Percentiles rank a stretch among this genome's conserved stretches.
phyloP scores from a whole-genome alignment of 2,113 vertebrate genomes.

The Mesitornis unicolor region DNA sequence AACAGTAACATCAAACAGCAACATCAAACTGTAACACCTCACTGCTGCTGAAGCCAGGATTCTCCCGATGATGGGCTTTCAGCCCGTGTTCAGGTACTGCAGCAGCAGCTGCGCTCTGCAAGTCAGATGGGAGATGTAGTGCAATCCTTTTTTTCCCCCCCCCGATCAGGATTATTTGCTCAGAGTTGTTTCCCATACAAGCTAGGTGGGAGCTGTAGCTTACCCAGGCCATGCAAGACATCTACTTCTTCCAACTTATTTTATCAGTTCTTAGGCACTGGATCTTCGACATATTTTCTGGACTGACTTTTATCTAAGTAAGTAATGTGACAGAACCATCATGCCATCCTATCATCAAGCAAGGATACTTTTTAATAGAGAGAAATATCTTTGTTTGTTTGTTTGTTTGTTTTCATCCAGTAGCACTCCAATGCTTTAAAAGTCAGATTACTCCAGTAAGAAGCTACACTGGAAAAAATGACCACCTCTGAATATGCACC shows the following conservation, averaged over 20 bases:
- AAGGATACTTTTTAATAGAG: neutral
- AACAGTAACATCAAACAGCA: too few species aligned
- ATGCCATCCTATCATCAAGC: neutral
- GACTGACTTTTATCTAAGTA: rapidly evolving
- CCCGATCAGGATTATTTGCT: neutral
- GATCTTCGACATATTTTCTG: neutral
- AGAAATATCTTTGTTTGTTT: neutral
- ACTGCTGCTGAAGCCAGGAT: neutral
- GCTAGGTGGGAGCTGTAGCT: neutral
- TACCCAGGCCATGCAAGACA: neutral
- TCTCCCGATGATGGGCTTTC: neutral
- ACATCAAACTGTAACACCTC: neutral
- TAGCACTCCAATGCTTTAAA: neutral
- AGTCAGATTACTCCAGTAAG: neutral
- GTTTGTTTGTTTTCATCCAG: neutral
- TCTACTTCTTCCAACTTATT: neutral
- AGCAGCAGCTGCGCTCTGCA: neutral
- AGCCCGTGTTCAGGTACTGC: neutral
- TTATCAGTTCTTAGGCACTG: neutral
- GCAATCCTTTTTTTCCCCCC: neutral
- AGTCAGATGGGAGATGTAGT: neutral
- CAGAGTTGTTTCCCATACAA: neutral
- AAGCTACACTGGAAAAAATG: neutral
- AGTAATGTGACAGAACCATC: neutral
- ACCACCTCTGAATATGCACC: neutral